Evolutionary conservation across 2,113 vertebrate genomes (phyloP).

Genomic region (Cinclus mexicanus): DNA sequence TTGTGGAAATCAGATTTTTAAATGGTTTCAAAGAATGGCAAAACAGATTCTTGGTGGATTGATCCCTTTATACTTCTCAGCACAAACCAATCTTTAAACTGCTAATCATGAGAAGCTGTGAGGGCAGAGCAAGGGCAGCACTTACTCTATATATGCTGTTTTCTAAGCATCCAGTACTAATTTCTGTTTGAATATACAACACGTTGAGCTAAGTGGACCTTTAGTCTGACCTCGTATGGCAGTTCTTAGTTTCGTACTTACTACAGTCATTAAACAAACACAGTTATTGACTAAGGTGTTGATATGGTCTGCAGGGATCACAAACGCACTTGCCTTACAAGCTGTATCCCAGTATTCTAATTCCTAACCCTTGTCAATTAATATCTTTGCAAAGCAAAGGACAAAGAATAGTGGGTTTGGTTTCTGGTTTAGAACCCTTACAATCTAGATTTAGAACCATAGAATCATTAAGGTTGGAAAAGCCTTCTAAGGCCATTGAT

Average conservation of each 20-base stretch:
- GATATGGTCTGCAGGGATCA: neutral
- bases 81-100: neutral
- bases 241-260: constrained; percentile 47
- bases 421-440: neutral
- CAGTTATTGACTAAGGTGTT: constrained; percentile 22
- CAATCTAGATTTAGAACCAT: neutral
- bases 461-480: neutral
- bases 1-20: neutral
- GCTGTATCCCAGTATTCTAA: neutral
- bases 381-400: neutral
- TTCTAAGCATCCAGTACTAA: neutral
- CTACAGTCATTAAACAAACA: constrained; percentile 33
- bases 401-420: neutral
- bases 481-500: neutral
- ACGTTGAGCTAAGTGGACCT: neutral
- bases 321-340: neutral
- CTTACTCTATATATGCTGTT: neutral
- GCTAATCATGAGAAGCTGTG: neutral
- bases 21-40: neutral
- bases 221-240: neutral
- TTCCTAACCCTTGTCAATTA: neutral
- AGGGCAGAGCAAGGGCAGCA: neutral
- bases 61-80: neutral
- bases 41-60: neutral
- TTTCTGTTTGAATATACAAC: neutral